Base-by-base conservation (phyloP, 2,797 vertebrate species). In the Karalla daura region DNA sequence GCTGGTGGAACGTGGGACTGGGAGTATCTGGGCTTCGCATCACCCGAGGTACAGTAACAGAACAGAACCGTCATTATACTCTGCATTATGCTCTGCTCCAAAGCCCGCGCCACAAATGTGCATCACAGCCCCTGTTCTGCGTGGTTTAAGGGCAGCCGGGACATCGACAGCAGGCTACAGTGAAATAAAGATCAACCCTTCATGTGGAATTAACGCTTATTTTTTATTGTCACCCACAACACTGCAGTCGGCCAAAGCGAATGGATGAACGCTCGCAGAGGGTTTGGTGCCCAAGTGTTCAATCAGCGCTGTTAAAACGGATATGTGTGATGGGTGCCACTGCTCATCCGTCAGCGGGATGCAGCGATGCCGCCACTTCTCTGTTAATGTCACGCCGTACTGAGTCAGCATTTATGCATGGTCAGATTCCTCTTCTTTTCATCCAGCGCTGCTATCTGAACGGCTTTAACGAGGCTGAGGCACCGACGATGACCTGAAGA, bases 1-100 rank as follows among this genome's bases (percentile, higher is more conserved):
- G 96, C 97, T 87, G 98, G 98, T 72, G 97, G 97, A 91, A 97
- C 98, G 1, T 99, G 98, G 98, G 97, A 99, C 93, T 99, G 98
- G 98, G 98, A 99, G 71, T 99, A 98, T 94, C 95, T 99, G 87
- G 98, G 98, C 91, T 99, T 99, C 88, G 95, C 96, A 82, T 99
- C 98, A 66, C 97, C 98, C 0, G 98, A 99, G 98, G 98, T n/a
- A n/a, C n/a, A n/a, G n/a, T 99, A 97, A 92, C 28, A 30, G 28
- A 10, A 30, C 7, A 49, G 18, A 63, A 60, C 32, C n/a, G n/a
- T n/a, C n/a, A n/a, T n/a, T n/a, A n/a, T n/a, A n/a, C n/a, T n/a
- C n/a, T n/a, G n/a, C n/a, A n/a, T n/a, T n/a, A n/a, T n/a, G n/a
- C n/a, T n/a, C n/a, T n/a, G n/a, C n/a, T n/a, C n/a, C n/a, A n/a